A percentile compares a stretch with the other conserved stretches of the same genome.
Evolutionary conservation across 30 jellyfish, hydroid and myxozoan species (phyloP).

Genomic region (Hydra vulgaris): DNA sequence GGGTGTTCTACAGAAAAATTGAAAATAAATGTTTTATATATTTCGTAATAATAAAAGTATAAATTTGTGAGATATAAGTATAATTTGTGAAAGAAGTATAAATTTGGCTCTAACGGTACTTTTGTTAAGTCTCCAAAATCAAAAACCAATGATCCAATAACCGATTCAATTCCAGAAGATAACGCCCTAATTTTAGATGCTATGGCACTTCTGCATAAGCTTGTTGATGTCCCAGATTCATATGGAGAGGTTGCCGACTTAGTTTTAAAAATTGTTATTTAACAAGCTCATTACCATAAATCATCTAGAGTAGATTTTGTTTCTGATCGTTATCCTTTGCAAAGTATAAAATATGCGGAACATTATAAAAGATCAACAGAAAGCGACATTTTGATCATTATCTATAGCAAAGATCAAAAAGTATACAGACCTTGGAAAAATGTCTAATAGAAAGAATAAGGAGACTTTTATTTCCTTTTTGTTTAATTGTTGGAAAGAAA

Average conservation of each 20-base stretch:
- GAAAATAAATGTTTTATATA: background rate
- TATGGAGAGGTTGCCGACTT: too few relatives aligned
- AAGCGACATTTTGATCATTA: background rate
- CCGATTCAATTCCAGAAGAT: background rate
- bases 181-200: slow-evolving; percentile 31
- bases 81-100: too few relatives aligned
- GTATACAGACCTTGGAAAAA: slow-evolving; percentile 12
- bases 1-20: too few relatives aligned
- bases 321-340: too few relatives aligned
- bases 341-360: slow-evolving; percentile 50
- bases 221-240: slow-evolving; percentile 11
- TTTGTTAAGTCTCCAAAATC: slow-evolving; percentile 18
- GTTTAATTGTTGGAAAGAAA: slow-evolving; percentile 18
- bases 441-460: slow-evolving; percentile 46
- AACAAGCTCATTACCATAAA: background rate
- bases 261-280: background rate
- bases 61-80: too few relatives aligned
- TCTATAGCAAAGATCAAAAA: background rate
- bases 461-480: slow-evolving; percentile 35
- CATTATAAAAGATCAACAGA: slow-evolving; percentile 38
- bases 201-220: slow-evolving; percentile 40
- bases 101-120: slow-evolving; percentile 13
- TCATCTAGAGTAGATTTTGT: slow-evolving; percentile 23
- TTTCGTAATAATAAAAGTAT: too few relatives aligned
- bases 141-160: background rate